Conservation (phyloP, 2,888 invertebrate species). For the Phengaris arion region DNA sequence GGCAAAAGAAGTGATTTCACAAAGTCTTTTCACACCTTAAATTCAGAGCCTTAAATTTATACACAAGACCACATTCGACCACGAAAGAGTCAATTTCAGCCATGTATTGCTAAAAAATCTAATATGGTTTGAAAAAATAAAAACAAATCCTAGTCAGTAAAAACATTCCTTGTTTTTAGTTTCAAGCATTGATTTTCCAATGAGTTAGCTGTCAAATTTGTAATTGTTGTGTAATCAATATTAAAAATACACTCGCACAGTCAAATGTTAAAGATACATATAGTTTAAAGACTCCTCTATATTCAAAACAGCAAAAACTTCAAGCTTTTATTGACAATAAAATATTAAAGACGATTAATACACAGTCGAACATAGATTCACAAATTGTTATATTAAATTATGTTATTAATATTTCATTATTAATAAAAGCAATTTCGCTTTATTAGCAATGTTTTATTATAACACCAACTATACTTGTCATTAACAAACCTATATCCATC, state of each 20-base stretch:
- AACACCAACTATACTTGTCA: conserved; percentile 6
- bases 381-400: background rate
- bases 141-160: no score
- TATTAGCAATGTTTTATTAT: background rate
- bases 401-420: background rate
- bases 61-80: background rate
- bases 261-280: background rate
- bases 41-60: conserved; percentile 4
- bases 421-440: background rate
- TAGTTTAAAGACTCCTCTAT: background rate
- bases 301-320: background rate
- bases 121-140: background rate
- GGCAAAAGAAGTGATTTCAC: background rate
- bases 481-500: background rate
- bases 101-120: background rate
- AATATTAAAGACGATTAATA: background rate
- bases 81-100: background rate
- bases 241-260: background rate
- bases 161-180: no score
- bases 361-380: no score
- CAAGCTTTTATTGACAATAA: conserved; percentile 7
- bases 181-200: no score
- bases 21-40: conserved; percentile 13
- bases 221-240: no score
- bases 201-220: no score